Base-by-base conservation (phyloP, 2,797 vertebrate species). In the Pangasius djambal region DNA sequence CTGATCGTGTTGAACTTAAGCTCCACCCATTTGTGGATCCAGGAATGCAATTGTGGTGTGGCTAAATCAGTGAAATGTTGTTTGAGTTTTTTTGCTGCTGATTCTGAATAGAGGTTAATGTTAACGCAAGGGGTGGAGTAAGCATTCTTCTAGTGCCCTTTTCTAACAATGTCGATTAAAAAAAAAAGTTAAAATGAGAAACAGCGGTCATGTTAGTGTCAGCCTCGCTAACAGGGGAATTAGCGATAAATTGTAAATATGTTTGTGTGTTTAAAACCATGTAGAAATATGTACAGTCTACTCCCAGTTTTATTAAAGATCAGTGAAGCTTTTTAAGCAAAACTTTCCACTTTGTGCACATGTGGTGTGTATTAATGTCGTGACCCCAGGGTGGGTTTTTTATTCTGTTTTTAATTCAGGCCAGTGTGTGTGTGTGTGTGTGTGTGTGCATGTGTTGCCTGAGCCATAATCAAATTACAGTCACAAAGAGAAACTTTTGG, bases 361-460 rank as follows among this genome's bases (percentile, higher is more conserved):
- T 63, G 37, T n/a, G 82, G 59, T 48, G 13, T 83, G 37, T 65
- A 65, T 83, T 65, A 65, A 44, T 61, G 34, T 6, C 9, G 0
- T 40, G 55, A 82, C 55, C 55, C 10, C 34, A 0, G 79, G 22
- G 1, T n/a, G n/a, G 77, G 65, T 44, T 83, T 63, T 34, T 61
- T 7, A 6, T 61, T 82, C 57, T 82, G 79, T 40, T 82, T 61
- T 61, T 82, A 82, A 82, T 82, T 82, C 18, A 61, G 4, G 61
- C 10, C 20, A 12, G 79, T 79, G 20, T 75, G 72, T 75, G 67
- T 70, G 31, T 37, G 31, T 70, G 16, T 70, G 69, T 55, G 28
- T 79, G 8, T 44, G 37, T 25, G 22, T 18, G 16, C 37, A 40
- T 72, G 74, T 82, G 22, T 6, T 63, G 57, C 37, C 22, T 44